phyloP scores from a whole-genome alignment of 2,113 vertebrate genomes.

The Lasiurus cinereus region DNA sequence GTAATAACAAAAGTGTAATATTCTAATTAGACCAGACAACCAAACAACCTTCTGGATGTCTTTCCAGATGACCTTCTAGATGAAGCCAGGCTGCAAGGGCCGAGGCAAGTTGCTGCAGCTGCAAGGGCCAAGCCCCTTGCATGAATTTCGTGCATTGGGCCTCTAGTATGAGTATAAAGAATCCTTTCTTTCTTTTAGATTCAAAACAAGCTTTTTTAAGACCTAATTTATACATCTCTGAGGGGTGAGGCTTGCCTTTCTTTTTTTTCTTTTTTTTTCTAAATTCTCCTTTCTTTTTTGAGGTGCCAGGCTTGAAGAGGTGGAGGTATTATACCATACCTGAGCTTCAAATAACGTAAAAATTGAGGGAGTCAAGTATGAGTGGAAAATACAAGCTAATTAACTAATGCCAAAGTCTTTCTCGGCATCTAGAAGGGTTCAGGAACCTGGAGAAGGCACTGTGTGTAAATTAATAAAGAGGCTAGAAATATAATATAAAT shows the following conservation, averaged over 20 bases:
- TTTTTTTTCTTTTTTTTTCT: neutral
- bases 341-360: neutral
- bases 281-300: neutral
- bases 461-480: too few species aligned
- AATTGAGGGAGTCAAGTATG: neutral
- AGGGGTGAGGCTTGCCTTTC: neutral
- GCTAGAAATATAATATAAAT: too few species aligned
- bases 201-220: conserved; percentile 7
- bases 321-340: neutral
- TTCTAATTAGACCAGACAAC: too few species aligned
- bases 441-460: neutral
- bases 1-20: too few species aligned
- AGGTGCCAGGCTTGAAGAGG: neutral
- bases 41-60: too few species aligned
- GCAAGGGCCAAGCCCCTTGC: too few species aligned
- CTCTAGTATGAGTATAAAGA: neutral
- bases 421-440: too few species aligned
- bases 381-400: neutral
- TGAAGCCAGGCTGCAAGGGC: too few species aligned
- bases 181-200: neutral
- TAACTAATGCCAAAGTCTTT: neutral
- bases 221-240: neutral
- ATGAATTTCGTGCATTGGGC: too few species aligned
- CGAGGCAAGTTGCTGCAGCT: too few species aligned
- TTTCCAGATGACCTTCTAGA: too few species aligned